Percentiles rank a stretch among this genome's conserved stretches.
phyloP scores from a whole-genome alignment of 1,140 invertebrate species.

The Campodea augens region DNA sequence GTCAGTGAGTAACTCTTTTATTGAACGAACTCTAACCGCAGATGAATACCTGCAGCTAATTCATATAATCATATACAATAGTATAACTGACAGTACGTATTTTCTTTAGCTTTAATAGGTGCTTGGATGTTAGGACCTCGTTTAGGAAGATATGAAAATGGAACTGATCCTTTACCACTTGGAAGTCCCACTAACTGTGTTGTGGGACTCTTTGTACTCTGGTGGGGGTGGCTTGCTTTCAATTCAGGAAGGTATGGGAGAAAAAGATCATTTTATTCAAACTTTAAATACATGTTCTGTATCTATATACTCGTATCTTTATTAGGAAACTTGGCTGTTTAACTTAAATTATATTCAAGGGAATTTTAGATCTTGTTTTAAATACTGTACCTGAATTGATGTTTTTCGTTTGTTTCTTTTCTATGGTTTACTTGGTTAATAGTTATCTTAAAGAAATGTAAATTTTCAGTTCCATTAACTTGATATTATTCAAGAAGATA shows the following conservation, averaged over 20 bases:
- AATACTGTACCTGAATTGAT: too few relatives aligned
- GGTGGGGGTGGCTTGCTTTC: constrained; percentile 90
- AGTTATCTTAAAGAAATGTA: too few relatives aligned
- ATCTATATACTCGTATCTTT: neutral
- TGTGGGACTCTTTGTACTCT: constrained; percentile 79
- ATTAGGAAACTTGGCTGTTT: too few relatives aligned
- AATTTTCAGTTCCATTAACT: too few relatives aligned
- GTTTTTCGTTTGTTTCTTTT: too few relatives aligned
- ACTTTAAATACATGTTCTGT: neutral
- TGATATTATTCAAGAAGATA: too few relatives aligned
- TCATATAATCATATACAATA: neutral
- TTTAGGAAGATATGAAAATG: constrained; percentile 62
- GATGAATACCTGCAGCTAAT: too few relatives aligned
- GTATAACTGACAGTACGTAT: neutral
- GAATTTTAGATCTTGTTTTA: too few relatives aligned
- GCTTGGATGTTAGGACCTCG: constrained; percentile 77
- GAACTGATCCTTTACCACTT: constrained; percentile 49
- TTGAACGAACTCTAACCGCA: too few relatives aligned
- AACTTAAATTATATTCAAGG: too few relatives aligned
- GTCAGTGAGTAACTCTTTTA: too few relatives aligned
- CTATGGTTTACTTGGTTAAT: too few relatives aligned
- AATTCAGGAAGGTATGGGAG: constrained; percentile 57
- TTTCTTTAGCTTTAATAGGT: constrained; percentile 50
- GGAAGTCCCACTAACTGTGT: constrained; percentile 79
- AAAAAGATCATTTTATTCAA: neutral